These are phyloP conservation scores for Protosalanx chinensis DNA, from an alignment of 2,797 vertebrate species.

Conservation along the genomic window DNA sequence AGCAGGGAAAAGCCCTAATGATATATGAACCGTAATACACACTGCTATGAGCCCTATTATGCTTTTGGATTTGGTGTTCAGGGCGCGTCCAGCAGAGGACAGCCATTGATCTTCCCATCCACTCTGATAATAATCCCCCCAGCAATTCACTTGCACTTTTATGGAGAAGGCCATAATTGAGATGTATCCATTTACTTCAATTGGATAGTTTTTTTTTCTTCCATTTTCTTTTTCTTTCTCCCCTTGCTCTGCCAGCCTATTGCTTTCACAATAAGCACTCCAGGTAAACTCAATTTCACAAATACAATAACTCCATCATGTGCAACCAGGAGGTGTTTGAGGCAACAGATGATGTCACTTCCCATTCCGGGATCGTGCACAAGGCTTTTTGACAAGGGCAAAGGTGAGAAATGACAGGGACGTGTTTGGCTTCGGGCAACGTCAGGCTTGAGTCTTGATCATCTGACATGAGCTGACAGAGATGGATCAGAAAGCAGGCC, in stretches of 20 bases:
- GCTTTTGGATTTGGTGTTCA: neutral
- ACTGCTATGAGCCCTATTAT: slow-evolving; percentile 12
- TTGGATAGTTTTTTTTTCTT: slow-evolving; percentile 3
- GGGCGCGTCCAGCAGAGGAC: slow-evolving; percentile 12
- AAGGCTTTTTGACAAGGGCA: slow-evolving; percentile 20
- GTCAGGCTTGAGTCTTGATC: neutral
- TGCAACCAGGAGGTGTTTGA: slow-evolving; percentile 14
- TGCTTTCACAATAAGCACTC: slow-evolving; percentile 11
- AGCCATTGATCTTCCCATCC: slow-evolving; percentile 20
- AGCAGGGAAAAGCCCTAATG: slow-evolving; percentile 21
- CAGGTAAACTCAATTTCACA: slow-evolving; percentile 17
- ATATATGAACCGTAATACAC: slow-evolving; percentile 2
- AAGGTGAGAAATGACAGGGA: neutral
- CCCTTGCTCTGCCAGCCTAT: neutral
- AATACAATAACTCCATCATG: neutral
- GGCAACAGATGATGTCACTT: neutral
- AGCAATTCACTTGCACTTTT: slow-evolving; percentile 17
- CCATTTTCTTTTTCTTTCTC: neutral
- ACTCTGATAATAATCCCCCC: slow-evolving; percentile 12
- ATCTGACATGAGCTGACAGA: slow-evolving; percentile 4
- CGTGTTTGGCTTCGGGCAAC: neutral
- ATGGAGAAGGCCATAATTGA: slow-evolving; percentile 22
- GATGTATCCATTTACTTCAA: slow-evolving; percentile 32
- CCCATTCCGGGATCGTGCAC: slow-evolving; percentile 9
- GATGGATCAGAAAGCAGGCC: neutral